Evolutionary conservation across 2,888 invertebrate species (phyloP).

Genomic region (Pedicia rivosa): DNA sequence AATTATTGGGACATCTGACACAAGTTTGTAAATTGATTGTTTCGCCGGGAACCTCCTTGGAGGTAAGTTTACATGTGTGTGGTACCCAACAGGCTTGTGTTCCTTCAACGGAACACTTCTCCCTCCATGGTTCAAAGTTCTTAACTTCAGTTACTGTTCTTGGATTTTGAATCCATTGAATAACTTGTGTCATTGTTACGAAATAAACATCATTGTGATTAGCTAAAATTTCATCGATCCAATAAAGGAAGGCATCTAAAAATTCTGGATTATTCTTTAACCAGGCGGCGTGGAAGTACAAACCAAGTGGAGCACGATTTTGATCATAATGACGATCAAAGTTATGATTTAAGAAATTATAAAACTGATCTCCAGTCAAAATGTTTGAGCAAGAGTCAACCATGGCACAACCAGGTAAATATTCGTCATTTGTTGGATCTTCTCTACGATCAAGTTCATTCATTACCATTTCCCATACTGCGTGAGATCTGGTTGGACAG

Average conservation of each 20-base stretch:
- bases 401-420: conserved; percentile 84
- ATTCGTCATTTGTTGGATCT: conserved; percentile 78
- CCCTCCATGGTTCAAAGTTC: conserved; percentile 89
- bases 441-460: conserved; percentile 85
- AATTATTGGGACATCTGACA: conserved; percentile 83
- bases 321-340: conserved; percentile 85
- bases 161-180: conserved; percentile 91
- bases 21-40: conserved; percentile 88
- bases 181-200: conserved; percentile 91
- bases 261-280: conserved; percentile 84
- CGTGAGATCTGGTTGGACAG: conserved; percentile 82
- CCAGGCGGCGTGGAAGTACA: conserved; percentile 92
- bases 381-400: conserved; percentile 91
- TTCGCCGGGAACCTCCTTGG: conserved; percentile 87
- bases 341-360: conserved; percentile 86
- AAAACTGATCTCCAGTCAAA: conserved; percentile 81
- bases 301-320: conserved; percentile 74
- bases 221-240: conserved; percentile 76
- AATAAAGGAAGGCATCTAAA: conserved; percentile 80
- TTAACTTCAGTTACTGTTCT: conserved; percentile 68
- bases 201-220: conserved; percentile 86
- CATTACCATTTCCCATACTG: conserved; percentile 94
- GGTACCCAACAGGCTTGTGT: conserved; percentile 74
- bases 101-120: conserved; percentile 81
- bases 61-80: conserved; percentile 78